Evolutionary conservation across 1,140 invertebrate genomes (phyloP).

Genomic region (Hesperophylax magnus): DNA sequence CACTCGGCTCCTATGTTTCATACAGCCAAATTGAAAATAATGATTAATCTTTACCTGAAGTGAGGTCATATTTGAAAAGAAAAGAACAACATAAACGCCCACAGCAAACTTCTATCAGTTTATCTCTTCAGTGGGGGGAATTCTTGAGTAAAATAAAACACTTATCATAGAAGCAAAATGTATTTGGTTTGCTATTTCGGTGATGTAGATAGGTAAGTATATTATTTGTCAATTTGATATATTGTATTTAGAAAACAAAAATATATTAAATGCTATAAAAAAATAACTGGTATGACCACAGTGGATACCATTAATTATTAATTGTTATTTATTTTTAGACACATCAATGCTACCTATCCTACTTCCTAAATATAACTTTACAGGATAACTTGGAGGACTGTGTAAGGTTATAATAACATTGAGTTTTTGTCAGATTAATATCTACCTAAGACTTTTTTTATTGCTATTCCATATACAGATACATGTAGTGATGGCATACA

Average conservation of each 20-base stretch:
- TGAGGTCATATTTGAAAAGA: no score
- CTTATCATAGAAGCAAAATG: slow-evolving; percentile 23
- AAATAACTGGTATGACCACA: slow-evolving; percentile 5
- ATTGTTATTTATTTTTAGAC: no score
- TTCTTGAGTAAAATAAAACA: no score
- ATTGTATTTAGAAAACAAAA: slow-evolving; percentile 34
- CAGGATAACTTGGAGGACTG: background rate
- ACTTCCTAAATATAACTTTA: background rate
- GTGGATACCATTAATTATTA: no score
- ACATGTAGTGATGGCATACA: slow-evolving; percentile 50
- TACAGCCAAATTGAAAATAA: no score
- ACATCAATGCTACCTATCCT: no score
- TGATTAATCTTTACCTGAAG: no score
- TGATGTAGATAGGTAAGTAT: background rate
- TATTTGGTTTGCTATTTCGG: slow-evolving; percentile 18
- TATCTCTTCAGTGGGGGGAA: no score
- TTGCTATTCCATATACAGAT: slow-evolving; percentile 50
- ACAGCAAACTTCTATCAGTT: no score
- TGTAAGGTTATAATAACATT: slow-evolving; percentile 22
- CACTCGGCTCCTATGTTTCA: no score
- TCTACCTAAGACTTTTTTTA: slow-evolving; percentile 41
- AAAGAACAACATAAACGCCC: no score
- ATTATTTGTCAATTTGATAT: slow-evolving; percentile 34
- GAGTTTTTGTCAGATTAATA: slow-evolving; percentile 1
- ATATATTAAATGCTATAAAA: slow-evolving; percentile 33